Evolutionary conservation across 2,113 vertebrate genomes (phyloP).

Genomic region (Apaloderma vittatum): DNA sequence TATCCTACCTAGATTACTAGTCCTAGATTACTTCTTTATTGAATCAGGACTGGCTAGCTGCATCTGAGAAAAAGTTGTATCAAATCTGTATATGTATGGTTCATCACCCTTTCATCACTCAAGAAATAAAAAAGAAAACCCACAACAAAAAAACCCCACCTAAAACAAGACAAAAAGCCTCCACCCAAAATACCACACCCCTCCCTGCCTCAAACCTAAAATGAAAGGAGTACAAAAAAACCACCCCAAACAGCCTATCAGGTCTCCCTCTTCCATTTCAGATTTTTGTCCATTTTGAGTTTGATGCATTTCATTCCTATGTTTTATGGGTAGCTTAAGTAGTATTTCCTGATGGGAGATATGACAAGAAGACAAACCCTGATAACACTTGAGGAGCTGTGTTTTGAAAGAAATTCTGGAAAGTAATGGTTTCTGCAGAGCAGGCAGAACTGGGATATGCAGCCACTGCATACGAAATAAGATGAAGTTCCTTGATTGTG

Average conservation of each 20-base stretch:
- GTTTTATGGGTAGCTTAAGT: background rate
- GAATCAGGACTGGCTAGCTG: background rate
- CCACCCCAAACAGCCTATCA: fast-evolving
- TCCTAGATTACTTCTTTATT: background rate
- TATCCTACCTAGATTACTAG: background rate
- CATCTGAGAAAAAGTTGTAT: background rate
- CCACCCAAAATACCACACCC: background rate
- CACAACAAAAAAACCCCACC: background rate
- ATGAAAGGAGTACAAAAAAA: background rate
- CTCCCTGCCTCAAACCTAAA: too few species aligned
- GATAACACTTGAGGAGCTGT: background rate
- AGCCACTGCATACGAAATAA: background rate
- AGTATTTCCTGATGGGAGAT: background rate
- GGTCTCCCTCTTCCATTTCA: background rate
- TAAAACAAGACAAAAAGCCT: background rate
- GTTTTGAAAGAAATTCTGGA: background rate
- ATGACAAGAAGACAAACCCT: background rate
- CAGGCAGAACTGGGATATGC: background rate
- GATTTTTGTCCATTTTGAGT: background rate
- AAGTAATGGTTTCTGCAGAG: background rate
- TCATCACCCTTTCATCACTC: background rate
- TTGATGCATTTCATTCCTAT: background rate
- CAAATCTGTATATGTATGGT: background rate
- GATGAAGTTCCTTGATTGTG: background rate
- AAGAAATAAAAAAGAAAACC: background rate